Evolutionary conservation across 2,888 invertebrate species (phyloP).

Genomic region (Netelia inedita): DNA sequence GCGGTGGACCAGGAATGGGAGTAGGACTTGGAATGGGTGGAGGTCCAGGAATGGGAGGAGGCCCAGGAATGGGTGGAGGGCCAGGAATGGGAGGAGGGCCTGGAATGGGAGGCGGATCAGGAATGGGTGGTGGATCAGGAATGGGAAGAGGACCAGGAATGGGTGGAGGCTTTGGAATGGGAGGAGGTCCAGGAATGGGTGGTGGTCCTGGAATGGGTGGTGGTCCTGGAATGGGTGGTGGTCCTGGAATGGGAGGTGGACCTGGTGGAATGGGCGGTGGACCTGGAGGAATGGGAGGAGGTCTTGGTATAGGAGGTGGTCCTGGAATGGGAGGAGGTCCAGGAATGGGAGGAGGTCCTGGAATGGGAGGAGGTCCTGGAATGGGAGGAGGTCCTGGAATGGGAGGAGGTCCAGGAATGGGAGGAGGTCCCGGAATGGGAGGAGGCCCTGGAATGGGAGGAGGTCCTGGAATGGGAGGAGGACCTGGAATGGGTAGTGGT

Average conservation of each 20-base stretch:
- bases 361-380: constrained; percentile 32
- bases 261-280: constrained; percentile 41
- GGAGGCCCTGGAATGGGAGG: constrained; percentile 37
- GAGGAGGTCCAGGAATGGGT: constrained; percentile 55
- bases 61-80: constrained; percentile 56
- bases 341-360: constrained; percentile 12
- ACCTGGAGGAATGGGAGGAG: constrained; percentile 52
- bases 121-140: constrained; percentile 60
- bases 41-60: constrained; percentile 18
- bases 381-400: constrained; percentile 13
- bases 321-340: constrained; percentile 76
- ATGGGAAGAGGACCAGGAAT: constrained; percentile 44
- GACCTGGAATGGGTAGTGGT: constrained; percentile 50
- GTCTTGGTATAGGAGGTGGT: constrained; percentile 46
- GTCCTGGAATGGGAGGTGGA: constrained; percentile 35
- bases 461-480: constrained; percentile 49
- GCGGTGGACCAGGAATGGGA: constrained; percentile 21
- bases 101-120: constrained; percentile 22
- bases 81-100: constrained; percentile 50
- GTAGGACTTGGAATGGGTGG: constrained; percentile 43
- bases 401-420: constrained; percentile 61
- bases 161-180: constrained; percentile 38
- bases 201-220: constrained; percentile 54
- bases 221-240: constrained; percentile 57
- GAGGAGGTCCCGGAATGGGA: constrained; percentile 61